phyloP scores from a whole-genome alignment of 2,113 vertebrate species.

The Condylura cristata region DNA sequence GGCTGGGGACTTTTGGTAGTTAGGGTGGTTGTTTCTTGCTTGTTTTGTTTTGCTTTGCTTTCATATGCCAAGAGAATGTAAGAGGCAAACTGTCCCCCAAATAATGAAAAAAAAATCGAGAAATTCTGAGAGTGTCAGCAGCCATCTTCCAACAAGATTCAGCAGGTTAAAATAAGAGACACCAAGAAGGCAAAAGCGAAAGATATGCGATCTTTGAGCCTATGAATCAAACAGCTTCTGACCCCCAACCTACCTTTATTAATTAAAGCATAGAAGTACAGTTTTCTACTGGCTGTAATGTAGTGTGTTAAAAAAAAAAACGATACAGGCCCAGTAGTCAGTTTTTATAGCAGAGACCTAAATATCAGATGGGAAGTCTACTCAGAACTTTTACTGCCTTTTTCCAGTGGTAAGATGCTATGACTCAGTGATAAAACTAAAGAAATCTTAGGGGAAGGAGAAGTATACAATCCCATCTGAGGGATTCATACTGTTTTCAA shows the following conservation, averaged over 20 bases:
- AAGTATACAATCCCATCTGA: not conserved
- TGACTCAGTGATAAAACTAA: not conserved
- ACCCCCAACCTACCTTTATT: not conserved
- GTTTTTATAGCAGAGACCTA: not conserved
- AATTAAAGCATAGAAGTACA: not conserved
- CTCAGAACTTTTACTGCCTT: not conserved
- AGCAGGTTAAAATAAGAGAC: not conserved
- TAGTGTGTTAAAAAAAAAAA: not conserved
- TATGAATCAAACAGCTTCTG: not conserved
- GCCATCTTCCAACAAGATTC: not conserved
- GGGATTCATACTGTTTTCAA: not conserved
- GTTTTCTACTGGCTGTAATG: constrained; percentile 33
- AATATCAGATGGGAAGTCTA: not conserved
- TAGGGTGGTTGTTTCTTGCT: not conserved
- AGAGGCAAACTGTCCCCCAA: not conserved
- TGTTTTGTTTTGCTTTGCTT: not conserved
- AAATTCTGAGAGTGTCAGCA: not conserved
- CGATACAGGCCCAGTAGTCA: not conserved
- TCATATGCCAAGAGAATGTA: not conserved
- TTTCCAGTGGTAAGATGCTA: not conserved
- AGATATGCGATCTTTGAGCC: not conserved
- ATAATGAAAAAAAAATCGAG: not conserved
- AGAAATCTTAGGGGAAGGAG: not conserved
- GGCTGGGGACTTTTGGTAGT: not conserved
- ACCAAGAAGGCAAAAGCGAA: not conserved